Conservation (phyloP, 30 jellyfish, hydroid and myxozoan species). For the Hydractinia symbiolongicarpus region DNA sequence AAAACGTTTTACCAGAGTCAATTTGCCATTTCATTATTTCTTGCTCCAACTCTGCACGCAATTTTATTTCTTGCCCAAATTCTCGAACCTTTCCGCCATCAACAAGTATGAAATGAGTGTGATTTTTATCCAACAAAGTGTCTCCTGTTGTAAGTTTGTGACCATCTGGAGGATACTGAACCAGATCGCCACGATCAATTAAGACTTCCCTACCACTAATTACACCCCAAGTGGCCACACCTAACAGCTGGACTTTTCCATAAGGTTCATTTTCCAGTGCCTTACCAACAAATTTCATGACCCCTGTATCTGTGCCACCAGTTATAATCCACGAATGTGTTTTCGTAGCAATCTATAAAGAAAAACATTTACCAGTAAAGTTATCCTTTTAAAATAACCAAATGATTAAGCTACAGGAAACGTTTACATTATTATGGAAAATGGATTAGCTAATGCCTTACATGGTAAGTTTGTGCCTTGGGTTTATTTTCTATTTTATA, state of each 20-base stretch:
- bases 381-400: neutral
- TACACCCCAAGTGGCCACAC: conserved; percentile 14
- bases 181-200: neutral
- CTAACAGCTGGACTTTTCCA: neutral
- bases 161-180: neutral
- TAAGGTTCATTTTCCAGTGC: neutral
- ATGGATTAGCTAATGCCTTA: no score
- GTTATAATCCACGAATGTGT: conserved; percentile 5
- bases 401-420: no score
- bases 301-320: conserved; percentile 1
- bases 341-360: neutral
- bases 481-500: no score
- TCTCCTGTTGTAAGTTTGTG: neutral
- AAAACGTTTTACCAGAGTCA: conserved; percentile 5
- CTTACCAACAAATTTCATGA: conserved; percentile 3
- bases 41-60: conserved; percentile 15
- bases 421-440: no score
- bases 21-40: conserved; percentile 4
- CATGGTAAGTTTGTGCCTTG: no score
- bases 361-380: neutral
- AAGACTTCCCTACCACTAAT: conserved; percentile 4
- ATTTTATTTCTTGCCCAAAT: conserved; percentile 17
- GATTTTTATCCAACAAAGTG: conserved; percentile 7
- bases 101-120: conserved; percentile 24
- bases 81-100: conserved; percentile 15